Evolutionary conservation across 2,888 invertebrate species (phyloP).

Genomic region (Apomyelois bistriatella): DNA sequence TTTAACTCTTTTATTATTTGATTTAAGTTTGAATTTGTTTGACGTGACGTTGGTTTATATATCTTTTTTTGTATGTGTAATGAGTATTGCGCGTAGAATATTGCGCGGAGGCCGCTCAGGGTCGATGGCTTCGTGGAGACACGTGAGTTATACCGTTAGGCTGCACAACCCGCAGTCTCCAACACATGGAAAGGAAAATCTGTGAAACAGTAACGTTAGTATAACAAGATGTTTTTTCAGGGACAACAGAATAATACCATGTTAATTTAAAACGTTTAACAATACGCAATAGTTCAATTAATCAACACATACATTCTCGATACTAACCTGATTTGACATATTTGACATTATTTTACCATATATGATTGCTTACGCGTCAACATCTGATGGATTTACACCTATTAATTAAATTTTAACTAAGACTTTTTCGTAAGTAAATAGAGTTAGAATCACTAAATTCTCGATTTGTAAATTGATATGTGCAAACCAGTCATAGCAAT

Average conservation of each 20-base stretch:
- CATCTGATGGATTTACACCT: no score
- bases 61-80: constrained; percentile 27
- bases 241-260: background rate
- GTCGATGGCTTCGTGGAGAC: constrained; percentile 75
- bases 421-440: no score
- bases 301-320: no score
- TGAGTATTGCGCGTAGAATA: constrained; percentile 68
- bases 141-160: constrained; percentile 76
- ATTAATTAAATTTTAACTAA: no score
- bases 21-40: constrained; percentile 24
- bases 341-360: no score
- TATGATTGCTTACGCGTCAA: no score
- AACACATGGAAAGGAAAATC: constrained; percentile 69
- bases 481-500: no score
- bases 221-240: constrained; percentile 25
- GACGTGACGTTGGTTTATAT: constrained; percentile 18
- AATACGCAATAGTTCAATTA: no score
- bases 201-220: constrained; percentile 50
- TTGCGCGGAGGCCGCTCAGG: constrained; percentile 74
- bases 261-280: no score
- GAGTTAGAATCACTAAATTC: no score
- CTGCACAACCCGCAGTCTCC: constrained; percentile 57
- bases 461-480: no score
- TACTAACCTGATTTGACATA: no score
- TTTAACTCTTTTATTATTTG: background rate